phyloP scores from a whole-genome alignment of 2,888 invertebrate genomes.

The Oligia latruncula region DNA sequence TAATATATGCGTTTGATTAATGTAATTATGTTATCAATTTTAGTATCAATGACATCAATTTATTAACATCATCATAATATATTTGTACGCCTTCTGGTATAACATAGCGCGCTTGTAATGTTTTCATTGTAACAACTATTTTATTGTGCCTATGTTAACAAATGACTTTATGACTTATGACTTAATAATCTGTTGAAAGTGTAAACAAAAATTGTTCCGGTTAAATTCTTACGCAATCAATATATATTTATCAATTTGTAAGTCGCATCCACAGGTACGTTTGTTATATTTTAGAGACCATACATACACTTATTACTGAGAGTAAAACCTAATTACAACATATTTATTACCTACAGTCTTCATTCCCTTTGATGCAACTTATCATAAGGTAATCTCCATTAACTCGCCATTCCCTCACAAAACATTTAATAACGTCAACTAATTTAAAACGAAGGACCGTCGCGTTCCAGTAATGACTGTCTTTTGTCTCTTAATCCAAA shows the following conservation, averaged over 20 bases:
- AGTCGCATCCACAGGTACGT: background rate
- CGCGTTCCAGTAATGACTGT: slow-evolving; percentile 14
- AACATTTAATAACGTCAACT: slow-evolving; percentile 40
- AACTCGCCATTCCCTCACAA: slow-evolving; percentile 8
- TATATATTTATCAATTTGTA: background rate
- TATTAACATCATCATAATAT: no score
- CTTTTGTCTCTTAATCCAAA: slow-evolving; percentile 47
- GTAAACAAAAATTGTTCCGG: background rate
- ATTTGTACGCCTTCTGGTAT: no score
- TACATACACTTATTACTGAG: background rate
- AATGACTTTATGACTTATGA: no score
- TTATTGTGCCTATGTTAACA: no score
- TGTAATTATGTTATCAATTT: no score
- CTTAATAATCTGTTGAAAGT: no score
- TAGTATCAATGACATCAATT: no score
- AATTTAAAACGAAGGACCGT: slow-evolving; percentile 42
- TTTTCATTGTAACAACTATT: no score
- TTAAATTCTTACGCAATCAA: background rate
- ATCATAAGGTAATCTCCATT: slow-evolving; percentile 12
- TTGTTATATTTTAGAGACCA: background rate
- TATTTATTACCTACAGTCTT: no score
- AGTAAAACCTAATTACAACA: background rate
- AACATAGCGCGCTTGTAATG: no score
- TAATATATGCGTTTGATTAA: no score
- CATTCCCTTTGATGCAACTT: background rate